Base-by-base conservation (phyloP, 2,113 vertebrate genomes). In the Sylvia atricapilla region DNA sequence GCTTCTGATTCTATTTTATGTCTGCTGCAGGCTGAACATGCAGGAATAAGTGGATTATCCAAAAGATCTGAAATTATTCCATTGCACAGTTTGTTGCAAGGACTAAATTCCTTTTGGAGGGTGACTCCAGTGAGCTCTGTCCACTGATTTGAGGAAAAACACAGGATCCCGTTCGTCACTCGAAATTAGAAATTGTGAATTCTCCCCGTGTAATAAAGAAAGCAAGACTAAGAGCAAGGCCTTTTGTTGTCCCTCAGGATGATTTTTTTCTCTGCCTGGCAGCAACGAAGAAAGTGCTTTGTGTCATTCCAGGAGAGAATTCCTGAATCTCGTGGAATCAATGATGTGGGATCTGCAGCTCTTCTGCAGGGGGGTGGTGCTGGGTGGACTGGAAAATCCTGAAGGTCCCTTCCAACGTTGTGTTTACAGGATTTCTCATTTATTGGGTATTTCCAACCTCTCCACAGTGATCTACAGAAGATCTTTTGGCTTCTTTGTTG, bases 261-360 rank as follows among this genome's bases (percentile, higher is more conserved):
- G 55, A 59, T 80, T 58, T 62, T 58, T 62, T 78, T 35, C 74
- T 58, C 52, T 59, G 44, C 60, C 72, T 93, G 68, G 72, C 64
- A 60, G 74, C 80, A 75, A 84, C 24, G 74, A 63, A 75, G 49
- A 44, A 89, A 59, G 63, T 63, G 88, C 28, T 76, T 49, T 55
- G n/a, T 83, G 55, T n/a, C 58, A 87, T 43, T 64, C 73, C 86
- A 87, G 33, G 60, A 73, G 39, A 83, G 64, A 92, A 96, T 87
- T 92, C 84, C 80, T 84, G 53, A 76, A 74, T 93, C 39, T 59
- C 66, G 50, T 47, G 72, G 87, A 89, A 95, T 90, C 47, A 74
- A 28, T 16, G 37, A 44, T 33, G 78, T 82, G 90, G 91, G 53
- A 72, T 79, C 90, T 25, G n/a, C 37, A 84, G 15, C 49, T 60